phyloP scores from a whole-genome alignment of 2,888 invertebrate genomes.

The Cephonodes hylas region DNA sequence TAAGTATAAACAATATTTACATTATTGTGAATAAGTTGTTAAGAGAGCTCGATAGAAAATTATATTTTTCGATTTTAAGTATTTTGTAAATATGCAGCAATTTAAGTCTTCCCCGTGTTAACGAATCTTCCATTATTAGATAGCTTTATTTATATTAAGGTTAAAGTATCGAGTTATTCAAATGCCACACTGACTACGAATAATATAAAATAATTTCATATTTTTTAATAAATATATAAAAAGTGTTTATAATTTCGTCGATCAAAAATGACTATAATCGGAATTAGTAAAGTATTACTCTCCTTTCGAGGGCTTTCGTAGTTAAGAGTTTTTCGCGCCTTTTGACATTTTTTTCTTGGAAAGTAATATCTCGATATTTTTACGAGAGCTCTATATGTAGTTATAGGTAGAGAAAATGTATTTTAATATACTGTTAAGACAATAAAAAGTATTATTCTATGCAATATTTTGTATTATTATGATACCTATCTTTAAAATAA shows the following conservation, averaged over 20 bases:
- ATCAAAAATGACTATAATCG: too few relatives aligned
- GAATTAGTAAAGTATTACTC: too few relatives aligned
- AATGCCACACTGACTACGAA: too few relatives aligned
- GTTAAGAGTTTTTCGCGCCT: neutral
- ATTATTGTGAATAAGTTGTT: too few relatives aligned
- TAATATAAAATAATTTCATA: too few relatives aligned
- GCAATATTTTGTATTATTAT: neutral
- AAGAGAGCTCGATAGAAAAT: neutral
- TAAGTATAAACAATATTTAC: neutral
- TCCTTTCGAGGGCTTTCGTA: neutral
- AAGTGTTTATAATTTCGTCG: too few relatives aligned
- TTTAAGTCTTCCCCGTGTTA: constrained; percentile 11
- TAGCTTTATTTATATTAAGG: neutral
- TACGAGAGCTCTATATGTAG: neutral
- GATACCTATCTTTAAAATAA: neutral
- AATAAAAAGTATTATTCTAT: constrained; percentile 1
- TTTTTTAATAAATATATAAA: too few relatives aligned
- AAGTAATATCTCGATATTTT: neutral
- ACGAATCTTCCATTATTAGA: constrained; percentile 2
- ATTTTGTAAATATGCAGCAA: neutral
- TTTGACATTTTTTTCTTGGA: neutral
- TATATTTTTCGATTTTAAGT: neutral
- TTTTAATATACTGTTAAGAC: neutral
- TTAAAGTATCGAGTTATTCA: neutral
- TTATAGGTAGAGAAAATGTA: constrained; percentile 3